phyloP scores from a whole-genome alignment of 2,888 invertebrate genomes.

The Andrena chrysosceles region DNA sequence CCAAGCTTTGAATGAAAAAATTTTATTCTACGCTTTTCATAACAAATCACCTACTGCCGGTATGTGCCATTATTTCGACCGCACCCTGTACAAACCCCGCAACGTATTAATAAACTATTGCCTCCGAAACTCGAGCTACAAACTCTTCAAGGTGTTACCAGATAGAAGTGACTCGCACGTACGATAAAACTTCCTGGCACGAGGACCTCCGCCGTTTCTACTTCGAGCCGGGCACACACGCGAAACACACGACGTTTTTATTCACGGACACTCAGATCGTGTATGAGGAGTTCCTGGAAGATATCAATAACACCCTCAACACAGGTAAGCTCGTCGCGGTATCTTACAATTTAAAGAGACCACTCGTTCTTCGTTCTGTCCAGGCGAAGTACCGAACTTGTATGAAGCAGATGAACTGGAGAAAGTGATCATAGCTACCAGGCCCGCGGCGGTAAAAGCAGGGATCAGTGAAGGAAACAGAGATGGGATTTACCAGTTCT shows the following conservation, averaged over 20 bases:
- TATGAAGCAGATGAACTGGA: slow-evolving; percentile 95
- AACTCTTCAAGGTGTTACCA: slow-evolving; percentile 91
- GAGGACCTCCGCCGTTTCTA: slow-evolving; percentile 94
- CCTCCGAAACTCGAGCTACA: not conserved
- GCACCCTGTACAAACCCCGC: not conserved
- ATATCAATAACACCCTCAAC: slow-evolving; percentile 96
- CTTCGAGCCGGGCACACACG: slow-evolving; percentile 90
- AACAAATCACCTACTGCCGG: too few relatives aligned
- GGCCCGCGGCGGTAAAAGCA: slow-evolving; percentile 89
- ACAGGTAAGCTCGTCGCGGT: slow-evolving; percentile 87
- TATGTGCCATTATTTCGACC: too few relatives aligned
- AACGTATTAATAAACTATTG: not conserved
- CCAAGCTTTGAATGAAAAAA: too few relatives aligned
- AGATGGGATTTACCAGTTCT: slow-evolving; percentile 94
- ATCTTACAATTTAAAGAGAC: not conserved
- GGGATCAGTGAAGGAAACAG: slow-evolving; percentile 89
- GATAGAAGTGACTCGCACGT: slow-evolving; percentile 94
- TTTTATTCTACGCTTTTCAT: too few relatives aligned
- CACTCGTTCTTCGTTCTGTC: not conserved
- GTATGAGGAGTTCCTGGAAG: slow-evolving; percentile 95
- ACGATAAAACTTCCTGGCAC: slow-evolving; percentile 93
- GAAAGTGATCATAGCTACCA: slow-evolving; percentile 91
- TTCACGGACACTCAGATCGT: slow-evolving; percentile 97
- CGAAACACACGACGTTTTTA: slow-evolving; percentile 92
- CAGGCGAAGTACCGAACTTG: slow-evolving; percentile 96